Evolutionary conservation across 2,888 invertebrate genomes (phyloP).

Genomic region (Pteria penguin): DNA sequence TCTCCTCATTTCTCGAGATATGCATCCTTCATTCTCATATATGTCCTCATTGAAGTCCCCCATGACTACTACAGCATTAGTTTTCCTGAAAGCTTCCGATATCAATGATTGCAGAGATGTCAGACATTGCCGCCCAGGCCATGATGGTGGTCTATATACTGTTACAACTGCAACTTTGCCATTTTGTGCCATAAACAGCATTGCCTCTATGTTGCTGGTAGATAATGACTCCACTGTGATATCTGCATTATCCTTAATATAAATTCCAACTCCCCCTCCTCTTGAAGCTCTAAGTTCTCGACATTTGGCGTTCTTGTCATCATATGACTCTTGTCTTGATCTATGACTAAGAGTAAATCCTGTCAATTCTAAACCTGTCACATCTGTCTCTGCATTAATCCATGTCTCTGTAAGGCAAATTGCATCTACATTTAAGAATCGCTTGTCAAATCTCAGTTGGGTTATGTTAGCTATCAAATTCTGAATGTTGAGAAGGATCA

Average conservation of each 20-base stretch:
- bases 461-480: too few species aligned
- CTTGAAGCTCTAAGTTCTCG: neutral
- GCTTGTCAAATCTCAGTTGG: neutral
- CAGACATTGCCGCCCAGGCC: too few species aligned
- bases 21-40: too few species aligned
- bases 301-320: neutral
- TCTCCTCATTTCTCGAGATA: too few species aligned
- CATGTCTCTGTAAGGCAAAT: constrained; percentile 9
- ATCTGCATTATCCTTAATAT: neutral
- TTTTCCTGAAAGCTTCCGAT: too few species aligned
- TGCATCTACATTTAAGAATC: neutral
- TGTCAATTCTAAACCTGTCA: neutral
- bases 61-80: too few species aligned
- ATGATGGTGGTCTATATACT: too few species aligned
- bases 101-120: too few species aligned
- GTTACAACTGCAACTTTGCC: neutral
- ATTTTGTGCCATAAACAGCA: neutral
- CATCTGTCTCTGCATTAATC: neutral
- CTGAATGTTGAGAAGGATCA: too few species aligned
- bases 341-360: neutral
- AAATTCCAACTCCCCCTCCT: neutral
- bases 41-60: too few species aligned
- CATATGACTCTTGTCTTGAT: neutral
- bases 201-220: neutral
- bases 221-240: neutral